phyloP scores from a whole-genome alignment of 2,113 vertebrate genomes.

The Epinephelus fuscoguttatus region DNA sequence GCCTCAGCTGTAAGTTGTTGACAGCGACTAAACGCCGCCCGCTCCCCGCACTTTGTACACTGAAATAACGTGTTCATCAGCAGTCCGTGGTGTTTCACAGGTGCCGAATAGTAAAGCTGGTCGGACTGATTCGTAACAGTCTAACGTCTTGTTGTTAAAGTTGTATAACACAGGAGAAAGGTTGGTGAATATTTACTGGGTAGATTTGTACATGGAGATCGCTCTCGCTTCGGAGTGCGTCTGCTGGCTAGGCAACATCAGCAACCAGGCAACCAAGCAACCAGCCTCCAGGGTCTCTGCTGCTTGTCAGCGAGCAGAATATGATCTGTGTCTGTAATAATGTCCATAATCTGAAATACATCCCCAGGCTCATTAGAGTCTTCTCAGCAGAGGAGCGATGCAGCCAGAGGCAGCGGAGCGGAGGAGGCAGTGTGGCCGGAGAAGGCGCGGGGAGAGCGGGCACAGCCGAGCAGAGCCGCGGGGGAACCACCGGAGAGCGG shows the following conservation, averaged over 20 bases:
- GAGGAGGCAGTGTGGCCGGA: conserved; percentile 15
- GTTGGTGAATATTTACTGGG: fast-evolving
- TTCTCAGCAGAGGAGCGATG: conserved; percentile 33
- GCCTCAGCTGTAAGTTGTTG: neutral
- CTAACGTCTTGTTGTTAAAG: fast-evolving
- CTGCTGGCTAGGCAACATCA: conserved; percentile 50
- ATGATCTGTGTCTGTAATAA: neutral
- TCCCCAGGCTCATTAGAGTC: neutral
- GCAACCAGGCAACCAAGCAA: conserved; percentile 7
- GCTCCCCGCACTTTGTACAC: too few relatives aligned
- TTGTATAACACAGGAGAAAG: fast-evolving
- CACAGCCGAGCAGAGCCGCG: conserved; percentile 11
- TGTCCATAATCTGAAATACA: neutral
- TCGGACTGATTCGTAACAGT: fast-evolving
- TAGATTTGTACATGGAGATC: neutral
- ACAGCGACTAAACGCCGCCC: neutral
- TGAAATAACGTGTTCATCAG: fast-evolving
- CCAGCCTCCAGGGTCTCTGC: neutral
- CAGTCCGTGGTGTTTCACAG: fast-evolving
- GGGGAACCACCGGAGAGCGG: neutral
- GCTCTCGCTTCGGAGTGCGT: conserved; percentile 1
- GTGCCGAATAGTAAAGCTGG: neutral
- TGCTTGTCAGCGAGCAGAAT: neutral
- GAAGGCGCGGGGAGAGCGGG: conserved; percentile 14
- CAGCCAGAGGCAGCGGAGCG: conserved; percentile 26